phyloP scores from a whole-genome alignment of 2,113 vertebrate genomes.

The Rhea pennata region DNA sequence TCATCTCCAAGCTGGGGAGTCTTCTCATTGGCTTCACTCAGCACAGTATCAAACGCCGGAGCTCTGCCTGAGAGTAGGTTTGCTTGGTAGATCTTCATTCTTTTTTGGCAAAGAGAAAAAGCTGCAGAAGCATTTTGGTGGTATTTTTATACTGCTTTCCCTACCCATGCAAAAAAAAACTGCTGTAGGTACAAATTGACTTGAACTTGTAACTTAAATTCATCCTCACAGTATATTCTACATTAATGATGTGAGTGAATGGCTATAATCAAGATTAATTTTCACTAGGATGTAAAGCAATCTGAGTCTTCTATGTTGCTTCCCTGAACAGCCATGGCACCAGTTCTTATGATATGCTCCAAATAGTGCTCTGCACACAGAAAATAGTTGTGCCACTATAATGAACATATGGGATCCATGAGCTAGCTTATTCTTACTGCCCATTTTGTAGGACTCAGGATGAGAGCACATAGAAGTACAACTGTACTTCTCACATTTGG shows the following conservation, averaged over 20 bases:
- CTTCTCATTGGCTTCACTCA: not conserved
- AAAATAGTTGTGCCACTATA: not conserved
- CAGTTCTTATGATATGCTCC: not conserved
- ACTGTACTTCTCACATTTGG: not conserved
- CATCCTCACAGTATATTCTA: constrained; percentile 33
- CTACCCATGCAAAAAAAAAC: constrained; percentile 9
- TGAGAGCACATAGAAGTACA: not conserved
- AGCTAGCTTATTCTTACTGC: not conserved
- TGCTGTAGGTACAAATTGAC: constrained; percentile 44
- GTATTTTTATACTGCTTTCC: not conserved
- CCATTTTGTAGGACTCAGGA: not conserved
- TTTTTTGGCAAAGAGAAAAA: not conserved
- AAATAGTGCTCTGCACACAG: not conserved
- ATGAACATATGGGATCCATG: not conserved
- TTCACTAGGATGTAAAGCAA: constrained; percentile 31
- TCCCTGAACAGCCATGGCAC: not conserved
- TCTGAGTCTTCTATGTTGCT: constrained; percentile 33
- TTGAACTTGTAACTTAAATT: constrained; percentile 52
- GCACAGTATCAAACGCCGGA: not conserved
- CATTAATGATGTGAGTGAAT: constrained; percentile 25
- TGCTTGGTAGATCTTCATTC: not conserved
- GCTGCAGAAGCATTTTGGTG: not conserved
- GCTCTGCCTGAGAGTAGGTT: not conserved
- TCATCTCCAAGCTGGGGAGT: not conserved
- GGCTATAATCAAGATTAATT: constrained; percentile 70